Conservation (phyloP, 2,888 invertebrate species). For the Pteria penguin region DNA sequence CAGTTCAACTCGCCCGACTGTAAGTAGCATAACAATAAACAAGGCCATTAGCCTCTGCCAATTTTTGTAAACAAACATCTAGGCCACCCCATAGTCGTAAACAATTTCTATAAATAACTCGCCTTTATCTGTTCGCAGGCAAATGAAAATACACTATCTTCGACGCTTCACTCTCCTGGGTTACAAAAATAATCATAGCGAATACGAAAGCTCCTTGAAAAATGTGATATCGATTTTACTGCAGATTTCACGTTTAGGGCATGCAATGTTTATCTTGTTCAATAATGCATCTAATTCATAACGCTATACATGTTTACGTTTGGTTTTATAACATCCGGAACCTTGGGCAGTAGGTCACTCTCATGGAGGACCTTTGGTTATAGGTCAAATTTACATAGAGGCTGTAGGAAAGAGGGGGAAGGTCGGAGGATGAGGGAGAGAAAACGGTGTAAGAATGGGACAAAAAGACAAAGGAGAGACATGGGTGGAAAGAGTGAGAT, state of each 20-base stretch:
- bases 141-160: conserved; percentile 33
- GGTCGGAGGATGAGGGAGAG: too few relatives aligned
- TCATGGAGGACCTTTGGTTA: too few relatives aligned
- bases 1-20: too few relatives aligned
- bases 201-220: background rate
- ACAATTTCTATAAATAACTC: conserved; percentile 43
- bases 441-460: too few relatives aligned
- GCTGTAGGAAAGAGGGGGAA: too few relatives aligned
- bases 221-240: conserved; percentile 13
- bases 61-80: conserved; percentile 66
- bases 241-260: background rate
- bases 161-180: background rate
- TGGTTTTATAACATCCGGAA: too few relatives aligned
- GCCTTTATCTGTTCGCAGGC: conserved; percentile 24
- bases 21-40: conserved; percentile 48
- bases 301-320: too few relatives aligned
- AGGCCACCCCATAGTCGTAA: conserved; percentile 43
- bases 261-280: background rate
- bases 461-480: too few relatives aligned
- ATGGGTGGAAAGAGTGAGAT: too few relatives aligned
- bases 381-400: too few relatives aligned
- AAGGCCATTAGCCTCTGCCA: conserved; percentile 54
- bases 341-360: too few relatives aligned
- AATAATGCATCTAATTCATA: background rate
- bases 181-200: conserved; percentile 1